Conservation (phyloP, 2,888 invertebrate genomes). For the Drosophila algonquin region DNA sequence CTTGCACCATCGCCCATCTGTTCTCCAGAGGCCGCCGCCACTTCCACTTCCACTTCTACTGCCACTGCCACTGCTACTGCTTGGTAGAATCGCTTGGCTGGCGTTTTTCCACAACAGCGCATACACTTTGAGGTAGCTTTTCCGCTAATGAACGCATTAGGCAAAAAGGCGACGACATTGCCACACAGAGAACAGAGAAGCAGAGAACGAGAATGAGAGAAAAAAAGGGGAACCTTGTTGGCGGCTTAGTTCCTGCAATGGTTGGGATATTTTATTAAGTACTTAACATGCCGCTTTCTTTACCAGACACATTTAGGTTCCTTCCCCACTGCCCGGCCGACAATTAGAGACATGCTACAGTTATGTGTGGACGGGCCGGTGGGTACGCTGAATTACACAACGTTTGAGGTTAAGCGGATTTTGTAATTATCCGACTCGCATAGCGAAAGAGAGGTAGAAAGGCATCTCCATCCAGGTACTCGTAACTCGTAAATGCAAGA, state of each 20-base stretch:
- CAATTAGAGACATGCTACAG: conserved; percentile 67
- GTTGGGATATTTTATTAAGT: conserved; percentile 52
- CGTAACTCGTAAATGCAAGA: conserved; percentile 32
- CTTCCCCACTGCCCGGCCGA: conserved; percentile 20
- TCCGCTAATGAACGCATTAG: conserved; percentile 80
- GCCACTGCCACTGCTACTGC: conserved; percentile 2
- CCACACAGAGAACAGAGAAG: not conserved
- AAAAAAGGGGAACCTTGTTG: conserved; percentile 54
- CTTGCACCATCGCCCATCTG: not conserved
- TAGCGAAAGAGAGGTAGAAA: not conserved
- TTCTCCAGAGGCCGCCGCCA: conserved; percentile 1
- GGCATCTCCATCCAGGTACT: conserved; percentile 7
- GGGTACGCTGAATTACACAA: conserved; percentile 77
- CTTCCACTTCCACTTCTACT: not conserved
- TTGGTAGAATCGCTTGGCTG: conserved; percentile 61
- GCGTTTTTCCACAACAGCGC: conserved; percentile 75
- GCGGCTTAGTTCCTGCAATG: conserved; percentile 58
- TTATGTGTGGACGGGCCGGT: conserved; percentile 32
- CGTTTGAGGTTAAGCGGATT: conserved; percentile 82
- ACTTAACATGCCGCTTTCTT: conserved; percentile 50
- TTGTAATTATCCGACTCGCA: conserved; percentile 77
- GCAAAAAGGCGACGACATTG: conserved; percentile 50
- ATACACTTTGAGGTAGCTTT: conserved; percentile 78
- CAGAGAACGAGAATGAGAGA: not conserved
- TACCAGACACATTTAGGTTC: conserved; percentile 56